Percentiles rank a stretch among this genome's conserved stretches.
These are phyloP conservation scores for Caenorhabditis elegans DNA, from an alignment of 1,140 invertebrate genomes.

Conservation along the genomic window WBcel235 BX284606.5:10739001-10739500, in stretches of 20 bases:
- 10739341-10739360: too few species aligned
- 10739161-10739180: background rate
- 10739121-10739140: background rate
- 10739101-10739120: background rate
- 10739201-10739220: background rate
- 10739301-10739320: background rate
- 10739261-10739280: background rate
- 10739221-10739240: background rate
- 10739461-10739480: background rate
- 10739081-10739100: constrained; percentile 6
- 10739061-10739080: background rate
- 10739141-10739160: background rate
- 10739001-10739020: background rate
- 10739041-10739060: background rate
- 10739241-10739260: constrained; percentile 28
- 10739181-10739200: background rate
- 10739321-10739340: background rate
- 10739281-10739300: background rate
- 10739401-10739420: too few species aligned
- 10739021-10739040: constrained; percentile 13
- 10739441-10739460: background rate
- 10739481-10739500: constrained; percentile 7
- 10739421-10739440: too few species aligned
- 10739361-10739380: too few species aligned
- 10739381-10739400: too few species aligned